phyloP scores from a whole-genome alignment of 2,797 vertebrate genomes.

The Petrocephalus schoutedeni region DNA sequence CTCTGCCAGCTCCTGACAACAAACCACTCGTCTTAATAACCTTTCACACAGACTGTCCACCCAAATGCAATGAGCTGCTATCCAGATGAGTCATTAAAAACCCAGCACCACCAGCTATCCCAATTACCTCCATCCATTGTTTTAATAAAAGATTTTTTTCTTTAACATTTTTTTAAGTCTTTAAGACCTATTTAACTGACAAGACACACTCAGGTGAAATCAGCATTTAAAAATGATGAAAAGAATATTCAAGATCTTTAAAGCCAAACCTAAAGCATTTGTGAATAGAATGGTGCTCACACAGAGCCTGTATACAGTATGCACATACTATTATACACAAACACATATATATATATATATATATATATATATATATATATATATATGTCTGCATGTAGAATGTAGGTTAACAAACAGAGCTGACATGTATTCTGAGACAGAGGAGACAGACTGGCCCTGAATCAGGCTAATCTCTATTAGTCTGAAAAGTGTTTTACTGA shows the following conservation, averaged over 20 bases:
- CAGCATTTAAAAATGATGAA: neutral
- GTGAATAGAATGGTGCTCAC: neutral
- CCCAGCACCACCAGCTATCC: neutral
- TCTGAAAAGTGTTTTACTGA: conserved; percentile 55
- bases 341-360: neutral
- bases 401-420: conserved; percentile 54
- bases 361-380: neutral
- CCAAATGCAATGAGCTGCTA: neutral
- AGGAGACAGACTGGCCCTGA: conserved; percentile 44
- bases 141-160: neutral
- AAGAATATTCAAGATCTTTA: neutral
- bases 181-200: neutral
- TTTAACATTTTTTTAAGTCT: neutral
- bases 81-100: neutral
- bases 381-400: conserved; percentile 36
- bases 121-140: neutral
- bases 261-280: neutral
- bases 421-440: conserved; percentile 20
- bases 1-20: neutral
- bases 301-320: neutral
- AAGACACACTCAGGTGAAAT: neutral
- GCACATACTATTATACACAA: conserved; percentile 8
- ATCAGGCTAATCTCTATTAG: conserved; percentile 66
- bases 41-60: neutral
- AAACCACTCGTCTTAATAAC: conserved; percentile 12